A percentile compares a stretch with the other conserved stretches of the same genome.
Evolutionary conservation across 23 tunicate genomes (phyloP).

Genomic region (Diplosoma virens): DNA sequence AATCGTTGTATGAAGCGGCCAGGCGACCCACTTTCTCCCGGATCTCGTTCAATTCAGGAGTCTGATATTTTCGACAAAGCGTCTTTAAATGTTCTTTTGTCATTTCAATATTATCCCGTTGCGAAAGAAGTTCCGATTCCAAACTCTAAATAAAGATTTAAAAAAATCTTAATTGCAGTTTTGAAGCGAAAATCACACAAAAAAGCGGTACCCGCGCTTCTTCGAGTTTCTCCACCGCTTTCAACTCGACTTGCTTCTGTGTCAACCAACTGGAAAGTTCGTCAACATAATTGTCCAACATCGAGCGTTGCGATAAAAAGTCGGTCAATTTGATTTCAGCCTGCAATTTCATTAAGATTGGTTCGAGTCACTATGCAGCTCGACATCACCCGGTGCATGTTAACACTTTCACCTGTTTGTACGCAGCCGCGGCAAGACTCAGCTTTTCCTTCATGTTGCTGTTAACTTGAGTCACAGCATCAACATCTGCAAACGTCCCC

Average conservation of each 20-base stretch:
- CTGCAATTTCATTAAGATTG: conserved; percentile 31
- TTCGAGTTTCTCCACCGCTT: conserved; percentile 30
- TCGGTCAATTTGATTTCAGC: conserved; percentile 63
- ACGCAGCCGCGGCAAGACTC: conserved; percentile 52
- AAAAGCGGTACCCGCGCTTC: conserved; percentile 84
- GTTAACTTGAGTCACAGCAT: conserved; percentile 74
- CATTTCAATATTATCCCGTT: conserved; percentile 85
- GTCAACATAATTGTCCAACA: conserved; percentile 56
- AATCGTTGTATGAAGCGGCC: conserved; percentile 48
- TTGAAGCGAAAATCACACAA: not conserved
- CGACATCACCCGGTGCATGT: too few relatives aligned
- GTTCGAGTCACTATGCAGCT: not conserved
- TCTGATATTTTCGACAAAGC: conserved; percentile 82
- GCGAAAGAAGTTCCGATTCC: conserved; percentile 61
- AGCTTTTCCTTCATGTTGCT: conserved; percentile 77
- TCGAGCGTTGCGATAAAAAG: conserved; percentile 61
- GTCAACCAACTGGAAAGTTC: conserved; percentile 75
- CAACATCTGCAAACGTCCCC: conserved; percentile 72
- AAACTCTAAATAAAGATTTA: conserved; percentile 13
- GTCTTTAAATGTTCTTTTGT: conserved; percentile 85
- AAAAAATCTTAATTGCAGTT: not conserved
- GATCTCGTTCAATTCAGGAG: conserved; percentile 46
- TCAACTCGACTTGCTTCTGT: conserved; percentile 49
- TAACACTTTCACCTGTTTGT: conserved; percentile 53
- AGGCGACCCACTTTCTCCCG: conserved; percentile 56